Evolutionary conservation across 2,113 vertebrate species (phyloP).

Genomic region (Cyprinodon tularosa): DNA sequence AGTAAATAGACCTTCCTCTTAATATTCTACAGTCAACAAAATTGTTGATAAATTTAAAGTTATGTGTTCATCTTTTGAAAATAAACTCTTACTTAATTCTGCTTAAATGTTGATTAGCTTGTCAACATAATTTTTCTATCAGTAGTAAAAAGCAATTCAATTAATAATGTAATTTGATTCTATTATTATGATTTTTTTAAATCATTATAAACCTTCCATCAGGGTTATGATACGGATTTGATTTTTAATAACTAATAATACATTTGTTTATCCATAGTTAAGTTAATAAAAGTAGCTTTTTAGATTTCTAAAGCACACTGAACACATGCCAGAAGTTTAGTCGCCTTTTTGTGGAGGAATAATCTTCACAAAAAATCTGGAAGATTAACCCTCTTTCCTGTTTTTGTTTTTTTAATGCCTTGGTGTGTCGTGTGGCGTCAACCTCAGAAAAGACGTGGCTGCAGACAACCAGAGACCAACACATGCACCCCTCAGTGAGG

Average conservation of each 20-base stretch:
- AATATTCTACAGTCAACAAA: background rate
- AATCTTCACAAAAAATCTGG: slow-evolving; percentile 79
- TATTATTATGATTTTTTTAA: background rate
- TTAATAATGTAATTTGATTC: background rate
- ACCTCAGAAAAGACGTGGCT: slow-evolving; percentile 99
- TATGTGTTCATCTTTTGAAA: background rate
- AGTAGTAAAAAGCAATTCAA: too few relatives aligned
- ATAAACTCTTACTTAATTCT: too few relatives aligned
- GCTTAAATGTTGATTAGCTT: too few relatives aligned
- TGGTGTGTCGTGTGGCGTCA: slow-evolving; percentile 98
- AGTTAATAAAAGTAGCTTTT: background rate
- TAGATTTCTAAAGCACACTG: background rate
- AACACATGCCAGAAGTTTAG: slow-evolving; percentile 61
- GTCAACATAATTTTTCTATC: too few relatives aligned
- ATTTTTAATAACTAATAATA: background rate
- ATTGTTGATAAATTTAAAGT: background rate
- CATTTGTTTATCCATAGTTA: background rate
- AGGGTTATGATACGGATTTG: background rate
- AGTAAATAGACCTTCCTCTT: background rate
- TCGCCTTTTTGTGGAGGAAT: slow-evolving; percentile 70
- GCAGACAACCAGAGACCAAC: slow-evolving; percentile 96
- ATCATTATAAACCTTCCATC: background rate
- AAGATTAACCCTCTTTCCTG: slow-evolving; percentile 54
- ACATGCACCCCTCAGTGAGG: slow-evolving; percentile 80
- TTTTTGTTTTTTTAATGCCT: slow-evolving; percentile 75